phyloP scores from a whole-genome alignment of 2,888 invertebrate species.

The Diarsia mendica region DNA sequence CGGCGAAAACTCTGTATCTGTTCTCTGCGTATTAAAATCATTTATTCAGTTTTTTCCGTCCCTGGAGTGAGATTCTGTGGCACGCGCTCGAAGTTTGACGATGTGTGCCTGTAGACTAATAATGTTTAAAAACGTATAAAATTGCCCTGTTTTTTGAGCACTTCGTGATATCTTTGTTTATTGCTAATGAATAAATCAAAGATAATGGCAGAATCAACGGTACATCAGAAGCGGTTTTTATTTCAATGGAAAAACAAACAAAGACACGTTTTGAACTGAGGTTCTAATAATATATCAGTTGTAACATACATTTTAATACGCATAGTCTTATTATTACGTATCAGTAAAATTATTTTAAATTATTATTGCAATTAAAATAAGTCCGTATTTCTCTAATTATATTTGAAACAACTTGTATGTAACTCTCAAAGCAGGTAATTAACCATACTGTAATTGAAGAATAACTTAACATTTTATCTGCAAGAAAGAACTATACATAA shows the following conservation, averaged over 20 bases:
- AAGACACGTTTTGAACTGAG: neutral
- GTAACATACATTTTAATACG: neutral
- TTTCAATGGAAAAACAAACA: neutral
- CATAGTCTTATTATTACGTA: neutral
- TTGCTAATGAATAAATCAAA: slow-evolving; percentile 42
- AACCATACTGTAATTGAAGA: slow-evolving; percentile 7
- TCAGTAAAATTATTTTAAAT: neutral
- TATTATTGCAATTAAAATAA: neutral
- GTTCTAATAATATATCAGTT: neutral
- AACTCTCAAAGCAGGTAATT: slow-evolving; percentile 6
- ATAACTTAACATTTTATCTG: slow-evolving; percentile 10
- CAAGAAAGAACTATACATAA: slow-evolving; percentile 9
- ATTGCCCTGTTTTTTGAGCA: slow-evolving; percentile 26
- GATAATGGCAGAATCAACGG: neutral
- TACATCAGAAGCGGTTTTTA: neutral
- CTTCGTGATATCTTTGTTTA: slow-evolving; percentile 40
- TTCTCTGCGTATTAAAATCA: slow-evolving; percentile 70
- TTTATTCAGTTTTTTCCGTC: slow-evolving; percentile 72
- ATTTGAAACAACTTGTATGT: neutral
- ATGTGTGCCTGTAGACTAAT: slow-evolving; percentile 48
- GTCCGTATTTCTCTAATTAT: neutral
- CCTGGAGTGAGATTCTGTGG: slow-evolving; percentile 69
- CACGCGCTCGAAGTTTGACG: slow-evolving; percentile 45
- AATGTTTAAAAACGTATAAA: slow-evolving; percentile 55
- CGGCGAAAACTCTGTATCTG: slow-evolving; percentile 62